phyloP scores from a whole-genome alignment of 2,888 invertebrate species.

The Mesopsocus fuscifrons region DNA sequence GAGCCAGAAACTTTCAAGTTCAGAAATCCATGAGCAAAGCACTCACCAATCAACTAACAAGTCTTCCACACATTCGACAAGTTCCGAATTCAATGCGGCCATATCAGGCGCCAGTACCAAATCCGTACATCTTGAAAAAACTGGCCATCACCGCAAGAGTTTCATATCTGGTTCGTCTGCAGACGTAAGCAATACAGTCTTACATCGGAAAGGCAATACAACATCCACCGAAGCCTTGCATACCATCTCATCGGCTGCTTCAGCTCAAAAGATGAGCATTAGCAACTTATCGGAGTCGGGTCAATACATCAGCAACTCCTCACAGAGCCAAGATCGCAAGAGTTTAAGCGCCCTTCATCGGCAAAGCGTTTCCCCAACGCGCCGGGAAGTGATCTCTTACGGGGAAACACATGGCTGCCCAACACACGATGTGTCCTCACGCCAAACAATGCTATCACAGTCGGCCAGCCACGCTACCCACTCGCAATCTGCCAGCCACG shows the following conservation, averaged over 20 bases:
- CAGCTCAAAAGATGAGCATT: slow-evolving; percentile 58
- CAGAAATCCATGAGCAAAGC: slow-evolving; percentile 19
- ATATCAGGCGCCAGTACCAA: slow-evolving; percentile 16
- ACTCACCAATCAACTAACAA: slow-evolving; percentile 17
- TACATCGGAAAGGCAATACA: slow-evolving; percentile 52
- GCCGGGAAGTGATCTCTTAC: background rate
- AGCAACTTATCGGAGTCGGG: slow-evolving; percentile 57
- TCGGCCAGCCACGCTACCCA: background rate
- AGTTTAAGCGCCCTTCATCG: slow-evolving; percentile 65
- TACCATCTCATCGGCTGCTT: slow-evolving; percentile 45
- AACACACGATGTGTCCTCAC: background rate
- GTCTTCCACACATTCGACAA: slow-evolving; percentile 15
- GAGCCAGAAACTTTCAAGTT: background rate
- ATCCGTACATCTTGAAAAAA: background rate
- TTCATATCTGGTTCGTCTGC: slow-evolving; percentile 48
- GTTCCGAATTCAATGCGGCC: slow-evolving; percentile 19
- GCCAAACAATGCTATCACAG: too few relatives aligned
- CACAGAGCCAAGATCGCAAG: slow-evolving; percentile 48
- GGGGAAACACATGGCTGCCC: background rate
- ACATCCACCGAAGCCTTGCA: slow-evolving; percentile 53
- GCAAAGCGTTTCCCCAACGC: slow-evolving; percentile 22
- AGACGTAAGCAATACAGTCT: slow-evolving; percentile 55
- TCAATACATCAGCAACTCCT: slow-evolving; percentile 42
- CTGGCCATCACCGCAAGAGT: slow-evolving; percentile 47
- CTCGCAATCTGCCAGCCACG: too few relatives aligned